Conservation (phyloP, 2,888 invertebrate species). For the Bruchidius siliquastri region DNA sequence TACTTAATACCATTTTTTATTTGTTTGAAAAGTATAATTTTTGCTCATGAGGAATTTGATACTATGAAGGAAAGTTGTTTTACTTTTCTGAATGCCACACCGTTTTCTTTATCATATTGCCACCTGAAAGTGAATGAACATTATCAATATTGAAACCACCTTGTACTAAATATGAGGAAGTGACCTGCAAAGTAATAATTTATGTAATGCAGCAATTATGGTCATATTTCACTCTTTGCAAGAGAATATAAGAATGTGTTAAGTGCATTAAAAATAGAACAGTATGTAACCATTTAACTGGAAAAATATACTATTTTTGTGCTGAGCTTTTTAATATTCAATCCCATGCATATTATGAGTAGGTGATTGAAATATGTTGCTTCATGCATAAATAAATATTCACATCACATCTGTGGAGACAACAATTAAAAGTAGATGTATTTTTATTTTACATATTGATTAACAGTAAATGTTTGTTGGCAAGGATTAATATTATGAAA, state of each 20-base stretch:
- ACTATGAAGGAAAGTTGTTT: background rate
- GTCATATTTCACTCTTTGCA: background rate
- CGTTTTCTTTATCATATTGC: too few species aligned
- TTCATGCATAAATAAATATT: background rate
- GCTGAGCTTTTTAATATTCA: background rate
- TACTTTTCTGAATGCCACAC: background rate
- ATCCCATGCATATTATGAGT: background rate
- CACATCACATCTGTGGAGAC: background rate
- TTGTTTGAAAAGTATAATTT: too few species aligned
- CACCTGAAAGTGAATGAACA: background rate
- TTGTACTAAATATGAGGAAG: background rate
- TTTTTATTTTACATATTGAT: background rate
- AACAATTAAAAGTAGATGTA: background rate
- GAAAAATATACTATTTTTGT: background rate
- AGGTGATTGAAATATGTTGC: background rate
- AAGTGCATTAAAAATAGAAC: background rate
- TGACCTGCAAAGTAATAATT: background rate
- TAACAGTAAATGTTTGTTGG: background rate
- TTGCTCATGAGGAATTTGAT: background rate
- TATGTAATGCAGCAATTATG: background rate
- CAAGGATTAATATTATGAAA: background rate
- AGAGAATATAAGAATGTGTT: background rate
- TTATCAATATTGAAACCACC: background rate
- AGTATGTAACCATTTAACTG: background rate
- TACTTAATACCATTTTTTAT: too few species aligned